phyloP scores from a whole-genome alignment of 30 jellyfish, hydroid and myxozoan genomes.

The Morbakka virulenta region DNA sequence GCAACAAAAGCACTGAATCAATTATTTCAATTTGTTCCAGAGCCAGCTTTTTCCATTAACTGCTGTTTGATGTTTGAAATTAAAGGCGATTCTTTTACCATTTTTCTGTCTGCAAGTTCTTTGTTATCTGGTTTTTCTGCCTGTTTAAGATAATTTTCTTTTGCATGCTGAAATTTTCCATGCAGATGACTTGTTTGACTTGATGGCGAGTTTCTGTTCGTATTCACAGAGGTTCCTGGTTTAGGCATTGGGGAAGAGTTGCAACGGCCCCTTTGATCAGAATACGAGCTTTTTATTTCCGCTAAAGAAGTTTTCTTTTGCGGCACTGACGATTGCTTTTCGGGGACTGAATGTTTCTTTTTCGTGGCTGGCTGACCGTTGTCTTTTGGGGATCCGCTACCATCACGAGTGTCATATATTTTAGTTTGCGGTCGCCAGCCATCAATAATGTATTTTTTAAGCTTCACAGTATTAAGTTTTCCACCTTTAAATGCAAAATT shows the following conservation, averaged over 20 bases:
- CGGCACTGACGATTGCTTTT: background rate
- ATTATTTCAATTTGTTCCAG: too few relatives aligned
- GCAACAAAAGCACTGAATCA: too few relatives aligned
- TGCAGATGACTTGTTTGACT: background rate
- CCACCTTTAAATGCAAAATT: constrained; percentile 22
- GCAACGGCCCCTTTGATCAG: too few relatives aligned
- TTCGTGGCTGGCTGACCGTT: background rate
- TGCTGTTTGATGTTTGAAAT: background rate
- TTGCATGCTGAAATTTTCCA: background rate
- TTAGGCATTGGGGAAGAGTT: background rate
- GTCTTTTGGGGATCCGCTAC: background rate
- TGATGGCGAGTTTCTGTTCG: background rate
- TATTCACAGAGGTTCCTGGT: background rate
- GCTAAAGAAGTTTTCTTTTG: background rate
- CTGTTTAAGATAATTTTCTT: background rate
- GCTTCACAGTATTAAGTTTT: constrained; percentile 67
- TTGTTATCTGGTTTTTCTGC: background rate
- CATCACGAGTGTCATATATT: background rate
- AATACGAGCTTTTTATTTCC: background rate
- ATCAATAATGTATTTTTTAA: constrained; percentile 79
- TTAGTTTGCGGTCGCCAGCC: constrained; percentile 82
- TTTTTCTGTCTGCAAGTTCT: background rate
- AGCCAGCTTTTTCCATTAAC: background rate
- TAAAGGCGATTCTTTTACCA: background rate
- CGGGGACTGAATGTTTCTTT: background rate